Evolutionary conservation across 2,797 vertebrate genomes (phyloP), one percentile per base, ranked within the genome.

Genomic region (Brachyalestes nurse): DNA sequence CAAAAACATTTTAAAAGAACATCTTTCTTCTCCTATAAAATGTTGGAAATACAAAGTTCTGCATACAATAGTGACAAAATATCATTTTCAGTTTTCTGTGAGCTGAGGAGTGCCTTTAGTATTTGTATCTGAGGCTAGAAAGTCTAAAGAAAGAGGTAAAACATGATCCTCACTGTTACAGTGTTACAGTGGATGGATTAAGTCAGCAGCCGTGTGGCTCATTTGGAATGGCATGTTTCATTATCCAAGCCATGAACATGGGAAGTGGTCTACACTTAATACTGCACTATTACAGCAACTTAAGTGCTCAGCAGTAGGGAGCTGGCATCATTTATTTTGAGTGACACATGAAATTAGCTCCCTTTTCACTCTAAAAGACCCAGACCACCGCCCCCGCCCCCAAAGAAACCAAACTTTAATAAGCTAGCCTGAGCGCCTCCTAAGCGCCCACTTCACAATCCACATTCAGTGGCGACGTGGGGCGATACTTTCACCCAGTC

Each of bases 381-480:
- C 21, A 73, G 57, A 19, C 61, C 14, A 9, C 55, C 34, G 42
- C 49, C 60, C 34, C 23, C 62, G 34, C 60, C 69, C 51, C 67
- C 21, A 81, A 57, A 83, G 80, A 86, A 84, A 85, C 84, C 78
- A 72, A 79, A 86, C 70, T 83, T 86, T 86, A 83, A 81, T 83
- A 83, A 82, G 79, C 71, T 61, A 82, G 78, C 40, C 77, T 62
- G 75, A 72, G 79, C 47, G 75, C 61, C 83, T 83, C 34, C 78
- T 74, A 79, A 79, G 75, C 85, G n/a, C 77, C 69, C 65, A 86
- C 78, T 79, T 75, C 72, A 64, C 57, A 72, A 71, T 83, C 80
- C 61, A 45, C 40, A 75, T 72, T 81, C 69, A 80, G 75, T 13
- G 77, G 78, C 53, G 23, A 74, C 72, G 66, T 81, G 73, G 83